These are phyloP conservation scores for Astropecten irregularis DNA, from an alignment of 53 echinoderm and acorn worm genomes.

Conservation along the genomic window DNA sequence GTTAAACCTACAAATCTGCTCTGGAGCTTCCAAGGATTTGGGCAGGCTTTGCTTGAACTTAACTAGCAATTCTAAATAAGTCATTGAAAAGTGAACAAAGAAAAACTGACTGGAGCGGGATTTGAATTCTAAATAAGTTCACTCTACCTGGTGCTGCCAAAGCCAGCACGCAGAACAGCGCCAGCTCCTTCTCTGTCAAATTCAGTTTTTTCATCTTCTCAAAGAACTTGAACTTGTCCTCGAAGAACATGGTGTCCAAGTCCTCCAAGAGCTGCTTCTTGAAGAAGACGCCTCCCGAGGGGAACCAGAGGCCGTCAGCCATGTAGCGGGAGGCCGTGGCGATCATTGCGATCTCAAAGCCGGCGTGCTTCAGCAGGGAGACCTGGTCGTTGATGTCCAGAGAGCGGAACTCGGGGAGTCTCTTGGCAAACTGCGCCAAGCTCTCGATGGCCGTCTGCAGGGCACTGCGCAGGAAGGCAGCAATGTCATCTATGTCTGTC, in stretches of 20 bases:
- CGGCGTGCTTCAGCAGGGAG: slow-evolving; percentile 87
- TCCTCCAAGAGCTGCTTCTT: slow-evolving; percentile 84
- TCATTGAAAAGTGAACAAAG: no score
- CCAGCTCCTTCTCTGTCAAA: slow-evolving; percentile 87
- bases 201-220: slow-evolving; percentile 98
- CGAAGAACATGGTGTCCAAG: slow-evolving; percentile 85
- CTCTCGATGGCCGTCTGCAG: slow-evolving; percentile 87
- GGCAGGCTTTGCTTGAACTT: no score
- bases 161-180: slow-evolving; percentile 90
- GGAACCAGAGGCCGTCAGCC: slow-evolving; percentile 97
- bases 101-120: no score
- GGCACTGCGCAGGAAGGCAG: slow-evolving; percentile 78
- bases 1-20: no score
- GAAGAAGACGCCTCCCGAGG: slow-evolving; percentile 86
- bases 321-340: slow-evolving; percentile 90
- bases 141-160: slow-evolving; percentile 94
- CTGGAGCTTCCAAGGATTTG: no score
- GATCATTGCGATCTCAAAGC: slow-evolving; percentile 96
- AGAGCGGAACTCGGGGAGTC: slow-evolving; percentile 77
- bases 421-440: slow-evolving; percentile 91
- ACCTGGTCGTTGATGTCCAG: slow-evolving; percentile 95
- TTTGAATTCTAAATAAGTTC: no score
- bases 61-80: no score
- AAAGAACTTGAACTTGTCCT: slow-evolving; percentile 93
- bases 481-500: slow-evolving; percentile 79